Conservation (phyloP, 2,113 vertebrate species). For the Chaetodon auriga region DNA sequence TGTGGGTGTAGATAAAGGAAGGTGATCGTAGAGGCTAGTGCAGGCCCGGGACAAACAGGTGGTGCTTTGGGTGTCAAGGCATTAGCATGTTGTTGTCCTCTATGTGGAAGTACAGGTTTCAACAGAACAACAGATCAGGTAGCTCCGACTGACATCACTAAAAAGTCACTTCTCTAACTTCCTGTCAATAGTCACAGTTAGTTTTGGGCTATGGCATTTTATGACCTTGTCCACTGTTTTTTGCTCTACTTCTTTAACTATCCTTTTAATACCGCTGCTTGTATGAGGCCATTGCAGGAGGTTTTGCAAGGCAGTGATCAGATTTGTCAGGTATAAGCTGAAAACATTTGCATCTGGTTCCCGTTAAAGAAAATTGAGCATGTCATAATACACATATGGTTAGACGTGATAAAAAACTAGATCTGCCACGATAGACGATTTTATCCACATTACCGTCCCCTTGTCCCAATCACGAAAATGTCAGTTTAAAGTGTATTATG, state of each 20-base stretch:
- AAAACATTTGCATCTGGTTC: conserved; percentile 3
- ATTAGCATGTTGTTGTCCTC: not conserved
- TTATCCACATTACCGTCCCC: conserved; percentile 19
- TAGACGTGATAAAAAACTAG: conserved; percentile 6
- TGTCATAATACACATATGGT: not conserved
- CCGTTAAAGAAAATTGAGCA: not conserved
- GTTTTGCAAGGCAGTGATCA: not conserved
- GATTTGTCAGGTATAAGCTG: conserved; percentile 1
- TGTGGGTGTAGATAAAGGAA: not conserved
- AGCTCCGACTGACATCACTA: not conserved
- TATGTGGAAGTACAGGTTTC: not conserved
- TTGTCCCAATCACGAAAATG: conserved; percentile 42
- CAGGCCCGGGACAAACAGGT: not conserved
- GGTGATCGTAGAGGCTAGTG: not conserved
- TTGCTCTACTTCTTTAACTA: not conserved
- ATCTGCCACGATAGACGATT: conserved; percentile 14
- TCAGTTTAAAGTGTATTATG: conserved; percentile 41
- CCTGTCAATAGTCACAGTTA: not conserved
- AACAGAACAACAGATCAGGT: not conserved
- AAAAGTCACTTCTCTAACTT: not conserved
- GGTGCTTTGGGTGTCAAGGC: not conserved
- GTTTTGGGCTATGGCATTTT: not conserved
- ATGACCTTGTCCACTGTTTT: not conserved
- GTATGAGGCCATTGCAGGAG: not conserved
- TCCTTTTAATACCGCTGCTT: not conserved